phyloP scores from a whole-genome alignment of 2,888 invertebrate species.

The Azorinus chamasolen region DNA sequence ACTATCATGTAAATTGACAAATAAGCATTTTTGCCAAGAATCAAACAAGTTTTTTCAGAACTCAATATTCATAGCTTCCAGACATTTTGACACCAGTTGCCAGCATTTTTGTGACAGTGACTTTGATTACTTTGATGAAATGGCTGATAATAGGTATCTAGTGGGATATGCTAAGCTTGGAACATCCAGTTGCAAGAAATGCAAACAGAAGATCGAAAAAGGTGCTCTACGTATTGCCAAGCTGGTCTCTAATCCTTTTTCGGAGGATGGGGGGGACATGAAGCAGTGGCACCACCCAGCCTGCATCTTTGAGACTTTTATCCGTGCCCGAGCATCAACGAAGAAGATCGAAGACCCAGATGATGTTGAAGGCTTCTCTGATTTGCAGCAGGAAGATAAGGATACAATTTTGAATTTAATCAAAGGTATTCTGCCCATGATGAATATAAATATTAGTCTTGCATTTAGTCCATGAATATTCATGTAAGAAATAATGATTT shows the following conservation, averaged over 20 bases:
- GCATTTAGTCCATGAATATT: too few species aligned
- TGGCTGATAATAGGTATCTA: constrained; percentile 87
- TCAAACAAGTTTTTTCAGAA: too few species aligned
- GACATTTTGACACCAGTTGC: too few species aligned
- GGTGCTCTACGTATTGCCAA: constrained; percentile 93
- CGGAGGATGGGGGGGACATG: constrained; percentile 91
- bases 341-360: constrained; percentile 93
- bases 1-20: too few species aligned
- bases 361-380: constrained; percentile 93
- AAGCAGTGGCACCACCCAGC: constrained; percentile 93
- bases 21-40: too few species aligned
- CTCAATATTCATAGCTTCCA: too few species aligned
- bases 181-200: constrained; percentile 94
- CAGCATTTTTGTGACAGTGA: too few species aligned
- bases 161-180: constrained; percentile 94
- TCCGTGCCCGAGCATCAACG: constrained; percentile 93
- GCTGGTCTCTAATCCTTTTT: constrained; percentile 92
- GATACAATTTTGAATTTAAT: constrained; percentile 90
- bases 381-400: constrained; percentile 90
- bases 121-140: constrained; percentile 45
- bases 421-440: constrained; percentile 88
- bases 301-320: constrained; percentile 93
- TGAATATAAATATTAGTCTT: too few species aligned
- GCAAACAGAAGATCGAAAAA: constrained; percentile 92
- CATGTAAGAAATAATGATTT: too few species aligned